phyloP scores from a whole-genome alignment of 2,888 invertebrate species.

The Coremacera marginata region DNA sequence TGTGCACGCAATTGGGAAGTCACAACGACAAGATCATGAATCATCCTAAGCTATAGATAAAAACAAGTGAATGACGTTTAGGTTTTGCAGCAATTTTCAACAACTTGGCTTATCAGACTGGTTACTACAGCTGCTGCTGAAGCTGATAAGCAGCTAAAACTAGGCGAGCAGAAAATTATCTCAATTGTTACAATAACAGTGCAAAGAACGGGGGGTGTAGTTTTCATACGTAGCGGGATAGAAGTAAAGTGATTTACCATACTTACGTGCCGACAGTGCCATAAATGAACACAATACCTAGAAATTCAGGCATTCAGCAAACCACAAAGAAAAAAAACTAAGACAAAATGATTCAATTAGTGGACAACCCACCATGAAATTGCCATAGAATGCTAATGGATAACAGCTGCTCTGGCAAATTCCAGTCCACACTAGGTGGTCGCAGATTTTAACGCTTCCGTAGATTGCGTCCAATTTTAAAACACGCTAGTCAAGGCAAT shows the following conservation, averaged over 20 bases:
- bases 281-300: conserved; percentile 5
- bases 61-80: conserved; percentile 20
- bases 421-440: conserved; percentile 26
- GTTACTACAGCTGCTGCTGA: neutral
- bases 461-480: neutral
- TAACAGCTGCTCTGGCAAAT: neutral
- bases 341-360: conserved; percentile 32
- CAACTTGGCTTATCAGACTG: neutral
- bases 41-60: neutral
- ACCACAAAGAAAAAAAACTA: neutral
- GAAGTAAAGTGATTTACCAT: neutral
- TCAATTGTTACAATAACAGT: no score
- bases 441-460: conserved; percentile 33
- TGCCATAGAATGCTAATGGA: neutral
- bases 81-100: neutral
- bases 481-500: neutral
- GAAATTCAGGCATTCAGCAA: neutral
- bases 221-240: neutral
- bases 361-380: neutral
- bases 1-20: neutral
- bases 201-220: neutral
- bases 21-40: conserved; percentile 14
- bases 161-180: no score
- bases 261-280: neutral
- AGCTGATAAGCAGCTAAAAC: neutral